Evolutionary conservation across 2,113 vertebrate genomes (phyloP).

Genomic region (Entomyzon cyanotis): DNA sequence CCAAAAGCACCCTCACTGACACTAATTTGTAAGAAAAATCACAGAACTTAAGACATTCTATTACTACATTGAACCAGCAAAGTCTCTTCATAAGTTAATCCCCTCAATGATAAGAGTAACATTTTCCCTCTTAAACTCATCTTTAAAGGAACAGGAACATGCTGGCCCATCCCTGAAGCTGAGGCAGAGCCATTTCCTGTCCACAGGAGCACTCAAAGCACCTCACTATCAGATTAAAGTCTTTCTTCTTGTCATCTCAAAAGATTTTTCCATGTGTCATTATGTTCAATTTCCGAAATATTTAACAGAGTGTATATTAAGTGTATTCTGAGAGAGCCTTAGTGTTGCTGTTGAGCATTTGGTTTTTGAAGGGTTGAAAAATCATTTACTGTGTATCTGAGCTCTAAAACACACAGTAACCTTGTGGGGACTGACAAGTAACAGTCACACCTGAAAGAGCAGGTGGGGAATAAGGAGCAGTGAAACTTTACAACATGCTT

Average conservation of each 20-base stretch:
- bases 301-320: fast-evolving
- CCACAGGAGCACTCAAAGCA: not conserved
- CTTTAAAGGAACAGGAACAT: not conserved
- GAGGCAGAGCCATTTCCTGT: not conserved
- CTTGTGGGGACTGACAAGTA: not conserved
- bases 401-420: not conserved
- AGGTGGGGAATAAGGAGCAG: not conserved
- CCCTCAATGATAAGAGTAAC: not conserved
- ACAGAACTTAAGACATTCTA: not conserved
- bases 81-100: not conserved
- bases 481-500: not conserved
- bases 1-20: not conserved
- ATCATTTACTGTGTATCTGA: not conserved
- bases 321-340: not conserved
- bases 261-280: not conserved
- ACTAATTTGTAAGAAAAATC: not conserved
- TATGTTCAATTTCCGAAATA: not conserved
- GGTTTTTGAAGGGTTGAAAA: not conserved
- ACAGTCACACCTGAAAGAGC: not conserved
- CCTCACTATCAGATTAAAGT: not conserved
- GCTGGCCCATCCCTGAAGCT: fast-evolving
- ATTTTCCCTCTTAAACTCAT: not conserved
- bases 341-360: not conserved
- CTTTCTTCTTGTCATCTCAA: not conserved
- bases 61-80: not conserved